Evolutionary conservation across 2,797 vertebrate species (phyloP).

Genomic region (Poeciliopsis presidionis): DNA sequence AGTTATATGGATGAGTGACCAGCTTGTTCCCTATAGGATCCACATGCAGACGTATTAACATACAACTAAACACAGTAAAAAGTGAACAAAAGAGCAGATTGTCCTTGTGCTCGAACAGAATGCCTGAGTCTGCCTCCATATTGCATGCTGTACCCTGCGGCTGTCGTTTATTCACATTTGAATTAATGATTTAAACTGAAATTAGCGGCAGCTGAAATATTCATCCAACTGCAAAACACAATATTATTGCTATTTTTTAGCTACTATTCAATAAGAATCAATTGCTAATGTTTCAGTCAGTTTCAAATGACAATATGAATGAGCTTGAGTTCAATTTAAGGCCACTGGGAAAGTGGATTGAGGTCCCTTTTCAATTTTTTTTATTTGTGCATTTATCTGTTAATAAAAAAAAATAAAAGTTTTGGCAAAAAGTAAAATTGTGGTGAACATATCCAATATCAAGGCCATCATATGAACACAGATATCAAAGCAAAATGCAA

Average conservation of each 20-base stretch:
- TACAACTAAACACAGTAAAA: conserved; percentile 48
- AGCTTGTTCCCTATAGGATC: conserved; percentile 26
- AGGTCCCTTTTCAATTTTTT: not conserved
- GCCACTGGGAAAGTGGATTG: not conserved
- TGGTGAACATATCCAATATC: not conserved
- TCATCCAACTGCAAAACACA: conserved; percentile 7
- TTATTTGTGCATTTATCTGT: not conserved
- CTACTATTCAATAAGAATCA: not conserved
- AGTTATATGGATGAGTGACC: conserved; percentile 42
- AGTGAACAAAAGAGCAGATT: conserved; percentile 13
- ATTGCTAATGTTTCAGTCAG: not conserved
- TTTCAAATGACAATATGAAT: not conserved
- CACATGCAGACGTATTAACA: conserved; percentile 38
- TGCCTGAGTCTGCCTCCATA: conserved; percentile 19
- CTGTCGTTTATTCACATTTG: conserved; percentile 34
- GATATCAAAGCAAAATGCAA: not conserved
- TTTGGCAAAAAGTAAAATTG: not conserved
- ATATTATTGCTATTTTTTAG: not conserved
- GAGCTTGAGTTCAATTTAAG: not conserved
- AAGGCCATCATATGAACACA: not conserved
- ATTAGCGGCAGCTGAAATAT: conserved; percentile 17
- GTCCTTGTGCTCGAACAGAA: not conserved
- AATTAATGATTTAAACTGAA: conserved; percentile 42
- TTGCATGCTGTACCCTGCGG: conserved; percentile 1
- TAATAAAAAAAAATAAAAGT: not conserved